Evolutionary conservation across 2,888 invertebrate species (phyloP).

Genomic region (Teleogryllus oceanicus): DNA sequence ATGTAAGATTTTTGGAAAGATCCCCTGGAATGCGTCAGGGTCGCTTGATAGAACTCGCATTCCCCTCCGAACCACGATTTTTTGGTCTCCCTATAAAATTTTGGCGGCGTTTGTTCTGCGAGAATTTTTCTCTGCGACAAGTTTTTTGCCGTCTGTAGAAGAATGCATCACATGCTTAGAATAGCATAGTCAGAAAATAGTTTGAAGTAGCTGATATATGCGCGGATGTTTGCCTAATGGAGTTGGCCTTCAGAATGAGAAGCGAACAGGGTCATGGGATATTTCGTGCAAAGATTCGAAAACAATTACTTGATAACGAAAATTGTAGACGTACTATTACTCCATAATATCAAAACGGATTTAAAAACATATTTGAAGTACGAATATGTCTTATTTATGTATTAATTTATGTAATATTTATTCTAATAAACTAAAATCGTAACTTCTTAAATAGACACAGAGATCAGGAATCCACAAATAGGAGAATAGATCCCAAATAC

Average conservation of each 20-base stretch:
- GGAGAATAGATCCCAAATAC: too few species aligned
- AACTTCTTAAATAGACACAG: too few species aligned
- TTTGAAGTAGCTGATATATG: background rate
- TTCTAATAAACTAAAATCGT: too few species aligned
- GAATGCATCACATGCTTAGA: background rate
- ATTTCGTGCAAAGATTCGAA: too few species aligned
- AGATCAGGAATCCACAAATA: too few species aligned
- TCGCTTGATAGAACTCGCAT: background rate
- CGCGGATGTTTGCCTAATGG: background rate
- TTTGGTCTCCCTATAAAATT: slow-evolving; percentile 2
- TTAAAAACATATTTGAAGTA: too few species aligned
- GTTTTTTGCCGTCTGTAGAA: background rate
- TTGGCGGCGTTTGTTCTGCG: slow-evolving; percentile 2
- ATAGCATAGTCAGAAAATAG: background rate
- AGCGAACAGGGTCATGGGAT: too few species aligned
- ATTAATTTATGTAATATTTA: too few species aligned
- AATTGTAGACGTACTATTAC: too few species aligned
- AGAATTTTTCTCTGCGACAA: background rate
- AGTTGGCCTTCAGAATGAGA: background rate
- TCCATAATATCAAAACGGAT: too few species aligned
- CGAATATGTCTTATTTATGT: too few species aligned
- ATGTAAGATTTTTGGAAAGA: background rate
- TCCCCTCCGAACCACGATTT: background rate
- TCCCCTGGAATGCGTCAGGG: background rate
- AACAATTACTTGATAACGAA: too few species aligned